These are phyloP conservation scores for Drosophila koepferae DNA, from an alignment of 2,888 invertebrate genomes.

Conservation along the genomic window DNA sequence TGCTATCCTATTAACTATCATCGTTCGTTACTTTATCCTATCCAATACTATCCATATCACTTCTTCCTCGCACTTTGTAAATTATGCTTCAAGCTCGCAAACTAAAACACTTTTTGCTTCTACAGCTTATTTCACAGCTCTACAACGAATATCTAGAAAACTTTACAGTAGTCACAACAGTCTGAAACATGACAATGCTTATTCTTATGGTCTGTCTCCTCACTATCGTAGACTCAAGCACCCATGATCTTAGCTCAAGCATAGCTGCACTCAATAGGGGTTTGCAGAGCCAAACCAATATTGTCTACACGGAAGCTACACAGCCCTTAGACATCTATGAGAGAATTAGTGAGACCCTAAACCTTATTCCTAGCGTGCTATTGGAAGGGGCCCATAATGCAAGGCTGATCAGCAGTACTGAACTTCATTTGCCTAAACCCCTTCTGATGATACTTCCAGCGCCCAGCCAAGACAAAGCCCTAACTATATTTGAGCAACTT, in stretches of 20 bases:
- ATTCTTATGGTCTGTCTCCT: constrained; percentile 12
- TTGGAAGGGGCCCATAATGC: not conserved
- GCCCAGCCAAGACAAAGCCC: not conserved
- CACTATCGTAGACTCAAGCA: not conserved
- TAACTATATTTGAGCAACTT: constrained; percentile 26
- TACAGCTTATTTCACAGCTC: constrained; percentile 27
- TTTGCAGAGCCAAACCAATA: constrained; percentile 37
- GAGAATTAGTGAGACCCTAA: constrained; percentile 13
- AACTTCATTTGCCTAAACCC: constrained; percentile 23
- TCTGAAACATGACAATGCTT: constrained; percentile 32
- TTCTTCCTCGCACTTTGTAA: not conserved
- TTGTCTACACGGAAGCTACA: constrained; percentile 28
- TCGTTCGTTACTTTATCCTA: not conserved
- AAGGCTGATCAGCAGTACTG: not conserved
- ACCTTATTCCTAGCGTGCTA: constrained; percentile 44
- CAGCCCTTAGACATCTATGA: constrained; percentile 14
- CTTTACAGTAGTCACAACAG: not conserved
- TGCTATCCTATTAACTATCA: no score
- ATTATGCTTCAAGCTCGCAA: not conserved
- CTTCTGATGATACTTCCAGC: constrained; percentile 36
- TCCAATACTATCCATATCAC: not conserved
- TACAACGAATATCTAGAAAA: not conserved
- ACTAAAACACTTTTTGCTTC: constrained; percentile 19
- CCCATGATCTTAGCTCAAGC: constrained; percentile 17
- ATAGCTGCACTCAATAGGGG: constrained; percentile 35